These are phyloP conservation scores for Spilosoma lubricipeda DNA, from an alignment of 2,888 invertebrate genomes.

Conservation along the genomic window DNA sequence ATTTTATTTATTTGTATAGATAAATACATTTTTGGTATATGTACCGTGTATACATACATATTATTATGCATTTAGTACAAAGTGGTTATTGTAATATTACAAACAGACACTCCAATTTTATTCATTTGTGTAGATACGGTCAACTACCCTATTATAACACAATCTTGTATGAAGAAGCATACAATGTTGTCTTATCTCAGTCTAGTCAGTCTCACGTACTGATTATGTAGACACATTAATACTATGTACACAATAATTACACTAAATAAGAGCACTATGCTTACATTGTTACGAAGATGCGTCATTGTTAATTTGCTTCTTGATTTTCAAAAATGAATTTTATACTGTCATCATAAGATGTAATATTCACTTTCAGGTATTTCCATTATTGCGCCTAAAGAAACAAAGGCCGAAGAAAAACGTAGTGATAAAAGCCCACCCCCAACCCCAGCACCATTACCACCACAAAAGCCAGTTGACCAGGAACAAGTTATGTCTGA, in stretches of 20 bases:
- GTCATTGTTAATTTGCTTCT: constrained; percentile 37
- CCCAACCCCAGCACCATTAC: neutral
- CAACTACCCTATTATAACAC: no score
- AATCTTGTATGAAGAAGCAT: neutral
- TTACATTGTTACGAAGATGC: neutral
- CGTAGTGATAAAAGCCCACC: constrained; percentile 39
- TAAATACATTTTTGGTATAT: no score
- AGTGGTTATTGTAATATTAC: no score
- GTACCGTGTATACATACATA: no score
- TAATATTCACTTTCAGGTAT: constrained; percentile 28
- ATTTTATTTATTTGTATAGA: no score
- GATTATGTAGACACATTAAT: neutral
- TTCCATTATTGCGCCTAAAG: constrained; percentile 30
- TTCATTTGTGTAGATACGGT: no score
- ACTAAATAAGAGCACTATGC: neutral
- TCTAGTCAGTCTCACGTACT: neutral
- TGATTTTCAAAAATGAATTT: constrained; percentile 35
- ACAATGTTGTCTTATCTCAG: neutral
- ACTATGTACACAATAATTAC: neutral
- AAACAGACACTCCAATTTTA: no score
- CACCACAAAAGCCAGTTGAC: constrained; percentile 17
- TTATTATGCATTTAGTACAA: no score
- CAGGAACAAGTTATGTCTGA: constrained; percentile 51
- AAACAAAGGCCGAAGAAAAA: constrained; percentile 29
- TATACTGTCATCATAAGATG: constrained; percentile 13